Evolutionary conservation across 92 coral and sea anemone genomes (phyloP).

Genomic region (Phenganax subtilis): DNA sequence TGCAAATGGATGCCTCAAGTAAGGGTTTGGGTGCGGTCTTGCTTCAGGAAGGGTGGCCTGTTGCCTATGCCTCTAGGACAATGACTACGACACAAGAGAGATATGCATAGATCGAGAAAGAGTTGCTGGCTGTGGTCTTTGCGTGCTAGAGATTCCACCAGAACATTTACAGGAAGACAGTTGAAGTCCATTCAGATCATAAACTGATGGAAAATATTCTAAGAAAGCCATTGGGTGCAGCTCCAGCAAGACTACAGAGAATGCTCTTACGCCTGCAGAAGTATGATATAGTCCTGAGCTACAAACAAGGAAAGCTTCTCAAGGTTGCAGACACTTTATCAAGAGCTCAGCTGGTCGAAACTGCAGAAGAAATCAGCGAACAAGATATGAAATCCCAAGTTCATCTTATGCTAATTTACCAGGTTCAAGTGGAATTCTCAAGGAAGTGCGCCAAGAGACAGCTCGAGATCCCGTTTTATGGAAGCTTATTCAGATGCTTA

Average conservation of each 20-base stretch:
- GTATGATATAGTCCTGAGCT: constrained; percentile 13
- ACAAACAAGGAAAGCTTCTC: constrained; percentile 16
- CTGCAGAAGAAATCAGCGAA: constrained; percentile 19
- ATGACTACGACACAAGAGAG: no score
- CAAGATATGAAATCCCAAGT: constrained; percentile 2
- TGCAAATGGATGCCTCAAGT: constrained; percentile 15
- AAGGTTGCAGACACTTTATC: constrained; percentile 13
- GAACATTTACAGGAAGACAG: neutral
- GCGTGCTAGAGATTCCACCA: neutral
- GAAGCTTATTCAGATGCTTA: constrained; percentile 1
- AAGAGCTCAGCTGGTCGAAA: constrained; percentile 5
- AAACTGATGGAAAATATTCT: neutral
- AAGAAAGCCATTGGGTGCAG: neutral
- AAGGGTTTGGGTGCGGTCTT: neutral
- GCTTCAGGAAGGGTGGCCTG: no score
- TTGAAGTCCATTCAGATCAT: constrained; percentile 12
- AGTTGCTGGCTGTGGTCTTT: constrained; percentile 2
- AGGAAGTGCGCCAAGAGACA: constrained; percentile 18
- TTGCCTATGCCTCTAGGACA: no score
- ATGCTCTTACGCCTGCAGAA: constrained; percentile 23
- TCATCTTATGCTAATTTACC: constrained; percentile 21
- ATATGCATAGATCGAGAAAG: no score
- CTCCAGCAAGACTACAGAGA: constrained; percentile 1
- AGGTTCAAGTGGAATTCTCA: neutral
- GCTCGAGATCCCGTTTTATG: constrained; percentile 7